phyloP scores from a whole-genome alignment of 2,113 vertebrate genomes.

The Prochilodus magdalenae region DNA sequence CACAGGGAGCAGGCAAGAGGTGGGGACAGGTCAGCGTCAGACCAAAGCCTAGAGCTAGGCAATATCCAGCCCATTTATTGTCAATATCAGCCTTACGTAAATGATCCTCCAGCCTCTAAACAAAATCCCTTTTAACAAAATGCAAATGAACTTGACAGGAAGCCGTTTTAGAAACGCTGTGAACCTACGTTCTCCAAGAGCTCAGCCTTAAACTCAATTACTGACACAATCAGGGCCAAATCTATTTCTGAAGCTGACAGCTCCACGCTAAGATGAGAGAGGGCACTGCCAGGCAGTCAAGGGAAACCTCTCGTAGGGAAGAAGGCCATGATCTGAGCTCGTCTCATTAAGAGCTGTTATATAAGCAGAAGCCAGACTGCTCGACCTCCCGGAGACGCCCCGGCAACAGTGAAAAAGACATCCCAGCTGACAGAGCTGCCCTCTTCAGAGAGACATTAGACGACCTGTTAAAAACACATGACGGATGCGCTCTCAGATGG shows the following conservation, averaged over 20 bases:
- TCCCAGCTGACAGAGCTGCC: slow-evolving; percentile 35
- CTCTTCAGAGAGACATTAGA: slow-evolving; percentile 28
- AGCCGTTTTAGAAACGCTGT: background rate
- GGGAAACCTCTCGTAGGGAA: slow-evolving; percentile 19
- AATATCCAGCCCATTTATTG: background rate
- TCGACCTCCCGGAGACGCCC: background rate
- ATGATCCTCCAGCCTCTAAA: background rate
- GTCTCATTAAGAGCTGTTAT: slow-evolving; percentile 45
- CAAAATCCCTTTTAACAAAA: background rate
- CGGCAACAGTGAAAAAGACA: slow-evolving; percentile 27
- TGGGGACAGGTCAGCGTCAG: background rate
- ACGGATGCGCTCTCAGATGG: background rate
- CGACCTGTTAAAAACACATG: background rate
- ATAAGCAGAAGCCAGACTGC: slow-evolving; percentile 21
- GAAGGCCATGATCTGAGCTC: slow-evolving; percentile 31
- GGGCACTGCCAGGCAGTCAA: slow-evolving; percentile 26
- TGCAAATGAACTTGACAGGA: background rate
- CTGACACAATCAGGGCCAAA: background rate
- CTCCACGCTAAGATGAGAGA: slow-evolving; percentile 3
- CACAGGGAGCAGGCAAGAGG: background rate
- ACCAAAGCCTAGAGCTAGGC: background rate
- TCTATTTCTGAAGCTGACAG: background rate
- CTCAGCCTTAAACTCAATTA: background rate
- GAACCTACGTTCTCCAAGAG: background rate
- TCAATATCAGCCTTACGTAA: background rate